Evolutionary conservation across 1,140 invertebrate genomes (phyloP), one percentile per base, ranked within the genome.

Genomic region (Lordiphosa clarofinis): DNA sequence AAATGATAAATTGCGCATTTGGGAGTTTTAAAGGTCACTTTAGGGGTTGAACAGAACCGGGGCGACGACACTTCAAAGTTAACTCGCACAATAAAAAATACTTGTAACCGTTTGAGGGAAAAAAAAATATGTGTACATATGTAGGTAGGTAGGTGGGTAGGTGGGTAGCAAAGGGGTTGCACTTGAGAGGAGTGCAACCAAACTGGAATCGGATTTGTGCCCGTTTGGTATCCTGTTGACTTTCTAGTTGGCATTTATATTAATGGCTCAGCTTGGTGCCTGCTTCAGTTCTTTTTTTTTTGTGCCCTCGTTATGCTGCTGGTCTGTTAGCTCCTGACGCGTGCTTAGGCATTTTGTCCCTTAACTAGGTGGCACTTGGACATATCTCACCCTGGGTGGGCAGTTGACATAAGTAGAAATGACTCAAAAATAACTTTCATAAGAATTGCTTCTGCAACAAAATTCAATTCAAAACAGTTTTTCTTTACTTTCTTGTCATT

Each of bases 1-100:
- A 87, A 87, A 87, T 87, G 82, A 87, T 87, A 87, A 87, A 87
- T 87, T 87, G 82, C 75, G 84, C 82, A 87, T 87, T 87, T 87
- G 82, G 76, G 82, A 87, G 84, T 87, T 87, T 87, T 87, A 87
- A 81, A 87, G 82, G 82, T 87, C 76, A 87, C 78, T 82, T 87
- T 87, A 87, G 84, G 82, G 82, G 82, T 87, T 72, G 76, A 8
- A n/a, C 11, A 9, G n/a, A 12, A 11, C 46, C 13, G 46, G 42
- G 8, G 6, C 71, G 66, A 67, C 75, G 76, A 72, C 75, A 81
- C 76, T 81, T 81, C 71, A 81, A 75, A 82, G 76, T 81, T 82
- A 81, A 81, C 75, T 81, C 71, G 75, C 71, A 63, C 75, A 81
- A 81, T 81, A 78, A 78, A 81, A 81, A 81, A 74, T 63, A 63